Evolutionary conservation across 1,140 invertebrate species (phyloP).

Genomic region (Zaprionus ornatus): DNA sequence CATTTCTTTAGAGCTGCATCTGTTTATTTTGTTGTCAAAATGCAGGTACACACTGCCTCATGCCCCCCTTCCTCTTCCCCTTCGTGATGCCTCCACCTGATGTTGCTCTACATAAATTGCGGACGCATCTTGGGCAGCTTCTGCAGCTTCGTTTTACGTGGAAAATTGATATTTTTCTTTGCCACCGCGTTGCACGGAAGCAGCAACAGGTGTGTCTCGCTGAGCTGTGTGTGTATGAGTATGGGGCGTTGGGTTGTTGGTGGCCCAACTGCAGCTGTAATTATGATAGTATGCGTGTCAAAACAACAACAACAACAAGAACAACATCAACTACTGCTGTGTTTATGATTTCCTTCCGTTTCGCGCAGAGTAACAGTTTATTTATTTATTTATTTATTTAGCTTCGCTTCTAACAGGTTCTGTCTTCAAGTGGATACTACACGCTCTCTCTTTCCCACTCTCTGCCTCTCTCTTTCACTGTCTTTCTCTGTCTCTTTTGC

Average conservation of each 20-base stretch:
- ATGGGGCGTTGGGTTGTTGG: constrained; percentile 34
- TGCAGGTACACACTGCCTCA: constrained; percentile 60
- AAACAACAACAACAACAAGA: constrained; percentile 57
- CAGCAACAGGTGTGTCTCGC: constrained; percentile 65
- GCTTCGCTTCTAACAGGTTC: constrained; percentile 77
- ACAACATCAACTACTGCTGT: constrained; percentile 48
- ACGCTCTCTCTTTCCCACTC: background rate
- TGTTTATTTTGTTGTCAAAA: constrained; percentile 82
- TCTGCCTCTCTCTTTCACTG: constrained; percentile 28
- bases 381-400: constrained; percentile 74
- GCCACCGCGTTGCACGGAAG: constrained; percentile 71
- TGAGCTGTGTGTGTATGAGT: constrained; percentile 33
- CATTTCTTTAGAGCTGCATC: constrained; percentile 66
- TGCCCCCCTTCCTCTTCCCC: background rate
- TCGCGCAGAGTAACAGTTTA: constrained; percentile 76
- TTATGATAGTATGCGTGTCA: constrained; percentile 80
- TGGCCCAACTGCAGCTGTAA: constrained; percentile 57
- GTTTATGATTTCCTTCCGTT: constrained; percentile 82
- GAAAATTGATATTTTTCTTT: constrained; percentile 81
- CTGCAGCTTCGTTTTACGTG: constrained; percentile 58
- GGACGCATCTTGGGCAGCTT: constrained; percentile 37
- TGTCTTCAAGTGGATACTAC: constrained; percentile 9
- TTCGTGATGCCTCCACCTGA: constrained; percentile 13
- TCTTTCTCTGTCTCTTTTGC: constrained; percentile 23
- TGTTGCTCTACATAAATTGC: constrained; percentile 57